Evolutionary conservation across 2,113 vertebrate genomes (phyloP).

Genomic region (Lagopus muta): DNA sequence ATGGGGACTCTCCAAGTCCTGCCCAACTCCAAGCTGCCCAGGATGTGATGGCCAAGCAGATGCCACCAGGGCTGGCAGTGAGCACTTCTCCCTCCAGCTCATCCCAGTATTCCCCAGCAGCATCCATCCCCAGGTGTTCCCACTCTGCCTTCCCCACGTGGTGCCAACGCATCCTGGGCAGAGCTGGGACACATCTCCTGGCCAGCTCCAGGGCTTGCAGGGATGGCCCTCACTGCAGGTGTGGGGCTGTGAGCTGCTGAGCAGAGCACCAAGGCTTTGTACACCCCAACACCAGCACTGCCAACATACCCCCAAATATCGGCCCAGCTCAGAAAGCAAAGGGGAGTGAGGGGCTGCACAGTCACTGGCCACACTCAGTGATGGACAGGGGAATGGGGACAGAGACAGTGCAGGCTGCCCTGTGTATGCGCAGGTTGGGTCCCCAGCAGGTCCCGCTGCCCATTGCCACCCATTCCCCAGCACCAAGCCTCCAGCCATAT

Average conservation of each 20-base stretch:
- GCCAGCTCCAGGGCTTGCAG: not conserved
- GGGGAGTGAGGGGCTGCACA: too few relatives aligned
- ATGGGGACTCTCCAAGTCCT: too few relatives aligned
- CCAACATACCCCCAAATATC: not conserved
- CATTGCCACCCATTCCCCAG: not conserved
- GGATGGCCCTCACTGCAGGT: not conserved
- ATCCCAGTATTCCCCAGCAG: too few relatives aligned
- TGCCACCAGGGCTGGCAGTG: too few relatives aligned
- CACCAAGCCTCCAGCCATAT: rapidly evolving
- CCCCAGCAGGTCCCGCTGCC: not conserved
- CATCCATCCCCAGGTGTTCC: too few relatives aligned
- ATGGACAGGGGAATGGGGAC: not conserved
- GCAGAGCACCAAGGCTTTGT: not conserved
- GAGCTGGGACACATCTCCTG: too few relatives aligned
- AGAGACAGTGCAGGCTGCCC: not conserved
- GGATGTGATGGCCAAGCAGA: too few relatives aligned
- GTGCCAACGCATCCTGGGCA: too few relatives aligned
- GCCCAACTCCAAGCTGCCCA: too few relatives aligned
- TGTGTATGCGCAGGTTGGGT: not conserved
- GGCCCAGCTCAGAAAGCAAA: not conserved
- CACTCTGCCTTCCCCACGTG: too few relatives aligned
- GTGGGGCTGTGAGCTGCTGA: not conserved
- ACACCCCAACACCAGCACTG: rapidly evolving
- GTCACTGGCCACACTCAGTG: not conserved
- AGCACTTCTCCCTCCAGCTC: too few relatives aligned